phyloP scores from a whole-genome alignment of 2,113 vertebrate genomes.

The Chascanopsetta lugubris region DNA sequence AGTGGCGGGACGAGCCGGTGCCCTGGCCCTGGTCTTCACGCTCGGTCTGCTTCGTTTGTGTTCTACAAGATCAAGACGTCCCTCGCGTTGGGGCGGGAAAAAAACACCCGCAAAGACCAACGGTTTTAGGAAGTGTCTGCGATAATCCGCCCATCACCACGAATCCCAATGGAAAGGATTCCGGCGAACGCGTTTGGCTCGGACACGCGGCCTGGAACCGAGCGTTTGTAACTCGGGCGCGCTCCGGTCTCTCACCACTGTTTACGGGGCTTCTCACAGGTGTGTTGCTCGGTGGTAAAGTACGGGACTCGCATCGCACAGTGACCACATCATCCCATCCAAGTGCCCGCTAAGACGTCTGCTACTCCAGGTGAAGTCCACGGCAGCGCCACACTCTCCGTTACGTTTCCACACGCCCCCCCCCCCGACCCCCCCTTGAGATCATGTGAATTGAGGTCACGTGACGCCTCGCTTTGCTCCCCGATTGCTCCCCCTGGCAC shows the following conservation, averaged over 20 bases:
- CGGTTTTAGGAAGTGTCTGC: no score
- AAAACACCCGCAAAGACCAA: not conserved
- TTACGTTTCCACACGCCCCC: not conserved
- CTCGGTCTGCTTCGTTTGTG: constrained; percentile 53
- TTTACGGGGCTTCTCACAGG: no score
- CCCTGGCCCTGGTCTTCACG: constrained; percentile 56
- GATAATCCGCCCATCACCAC: no score
- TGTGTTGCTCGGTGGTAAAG: no score
- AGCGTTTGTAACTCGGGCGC: no score
- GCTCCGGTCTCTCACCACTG: no score
- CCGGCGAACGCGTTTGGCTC: no score
- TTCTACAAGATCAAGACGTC: constrained; percentile 18
- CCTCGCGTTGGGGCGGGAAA: constrained; percentile 1
- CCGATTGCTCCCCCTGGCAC: constrained; percentile 2
- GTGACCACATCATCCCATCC: not conserved
- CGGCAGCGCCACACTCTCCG: not conserved
- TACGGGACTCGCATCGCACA: no score
- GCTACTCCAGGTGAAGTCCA: not conserved
- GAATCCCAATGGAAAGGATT: no score
- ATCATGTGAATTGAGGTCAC: not conserved
- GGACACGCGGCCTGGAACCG: no score
- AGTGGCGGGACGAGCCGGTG: constrained; percentile 25
- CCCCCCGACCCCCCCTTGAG: not conserved
- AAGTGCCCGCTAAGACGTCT: not conserved
- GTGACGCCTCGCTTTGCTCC: not conserved